phyloP scores from a whole-genome alignment of 2,797 vertebrate genomes.

The Bryconaethiops microstoma region DNA sequence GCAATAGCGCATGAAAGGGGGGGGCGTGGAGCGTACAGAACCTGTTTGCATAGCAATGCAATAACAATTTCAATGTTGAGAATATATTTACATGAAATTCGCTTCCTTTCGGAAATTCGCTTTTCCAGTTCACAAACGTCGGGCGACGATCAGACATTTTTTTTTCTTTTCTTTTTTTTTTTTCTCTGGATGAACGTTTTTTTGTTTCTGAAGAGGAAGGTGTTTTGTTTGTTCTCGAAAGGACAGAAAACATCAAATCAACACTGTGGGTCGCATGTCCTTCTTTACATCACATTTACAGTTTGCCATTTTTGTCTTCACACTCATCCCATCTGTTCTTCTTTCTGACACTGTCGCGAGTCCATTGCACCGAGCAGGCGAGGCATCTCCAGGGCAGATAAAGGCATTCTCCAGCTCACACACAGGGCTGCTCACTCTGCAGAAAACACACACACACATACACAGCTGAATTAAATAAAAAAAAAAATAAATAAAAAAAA shows the following conservation, averaged over 20 bases:
- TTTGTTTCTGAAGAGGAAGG: conserved; percentile 47
- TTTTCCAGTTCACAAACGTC: conserved; percentile 76
- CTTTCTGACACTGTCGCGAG: conserved; percentile 76
- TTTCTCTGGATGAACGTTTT: conserved; percentile 45
- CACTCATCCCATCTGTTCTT: conserved; percentile 20
- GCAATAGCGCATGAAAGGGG: conserved; percentile 85
- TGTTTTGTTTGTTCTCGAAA: conserved; percentile 78
- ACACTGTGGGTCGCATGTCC: conserved; percentile 93
- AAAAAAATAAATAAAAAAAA: background rate
- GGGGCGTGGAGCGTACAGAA: conserved; percentile 81
- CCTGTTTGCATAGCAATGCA: conserved; percentile 99
- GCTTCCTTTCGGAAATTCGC: conserved; percentile 64
- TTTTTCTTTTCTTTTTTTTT: conserved; percentile 69
- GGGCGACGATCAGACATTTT: conserved; percentile 58
- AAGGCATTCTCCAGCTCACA: conserved; percentile 71
- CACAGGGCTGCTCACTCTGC: conserved; percentile 84
- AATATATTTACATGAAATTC: conserved; percentile 96
- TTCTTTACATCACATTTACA: conserved; percentile 99
- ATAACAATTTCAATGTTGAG: conserved; percentile 82
- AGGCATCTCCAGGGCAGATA: conserved; percentile 82
- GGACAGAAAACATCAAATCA: conserved; percentile 84
- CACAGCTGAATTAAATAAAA: background rate
- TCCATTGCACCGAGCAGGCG: conserved; percentile 84
- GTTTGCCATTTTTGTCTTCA: conserved; percentile 74
- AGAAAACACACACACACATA: conserved; percentile 2